These are phyloP conservation scores for Mesodorylaimus sp. DNA, from an alignment of 2,888 invertebrate species.

Conservation along the genomic window DNA sequence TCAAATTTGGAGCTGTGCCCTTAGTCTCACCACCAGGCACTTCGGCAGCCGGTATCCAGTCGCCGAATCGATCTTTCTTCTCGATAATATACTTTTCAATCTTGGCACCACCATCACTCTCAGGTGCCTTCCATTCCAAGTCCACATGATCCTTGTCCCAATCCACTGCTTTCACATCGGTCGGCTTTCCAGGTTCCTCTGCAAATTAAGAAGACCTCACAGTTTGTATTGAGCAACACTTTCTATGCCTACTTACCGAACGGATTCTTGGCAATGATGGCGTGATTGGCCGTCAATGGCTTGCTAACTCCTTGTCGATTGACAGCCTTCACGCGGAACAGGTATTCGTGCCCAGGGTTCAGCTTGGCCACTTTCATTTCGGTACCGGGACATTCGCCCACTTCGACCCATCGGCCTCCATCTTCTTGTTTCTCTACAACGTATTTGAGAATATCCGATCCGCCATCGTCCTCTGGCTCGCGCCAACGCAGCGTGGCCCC, in stretches of 20 bases:
- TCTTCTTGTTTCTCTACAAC: constrained; percentile 59
- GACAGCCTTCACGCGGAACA: constrained; percentile 77
- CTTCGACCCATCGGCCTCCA: constrained; percentile 27
- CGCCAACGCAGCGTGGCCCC: constrained; percentile 71
- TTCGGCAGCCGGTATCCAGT: constrained; percentile 25
- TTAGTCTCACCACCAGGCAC: constrained; percentile 48
- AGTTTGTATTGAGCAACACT: not conserved
- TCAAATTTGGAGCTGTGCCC: constrained; percentile 65
- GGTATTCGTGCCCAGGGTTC: constrained; percentile 81
- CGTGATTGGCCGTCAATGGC: constrained; percentile 57
- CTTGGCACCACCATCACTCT: constrained; percentile 72
- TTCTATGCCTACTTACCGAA: constrained; percentile 47
- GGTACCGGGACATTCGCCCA: constrained; percentile 26
- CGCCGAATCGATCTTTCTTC: constrained; percentile 29
- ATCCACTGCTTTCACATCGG: constrained; percentile 46
- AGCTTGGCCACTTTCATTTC: constrained; percentile 47
- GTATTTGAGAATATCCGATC: constrained; percentile 72
- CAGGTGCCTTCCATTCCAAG: constrained; percentile 85
- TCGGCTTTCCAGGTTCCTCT: constrained; percentile 28
- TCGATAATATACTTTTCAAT: constrained; percentile 38
- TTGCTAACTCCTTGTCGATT: constrained; percentile 80
- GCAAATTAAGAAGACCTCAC: constrained; percentile 13
- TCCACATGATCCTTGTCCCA: constrained; percentile 92
- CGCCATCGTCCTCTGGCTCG: constrained; percentile 72
- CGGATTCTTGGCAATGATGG: constrained; percentile 81